phyloP scores from a whole-genome alignment of 1,140 invertebrate genomes.

The Metaphire vulgaris region DNA sequence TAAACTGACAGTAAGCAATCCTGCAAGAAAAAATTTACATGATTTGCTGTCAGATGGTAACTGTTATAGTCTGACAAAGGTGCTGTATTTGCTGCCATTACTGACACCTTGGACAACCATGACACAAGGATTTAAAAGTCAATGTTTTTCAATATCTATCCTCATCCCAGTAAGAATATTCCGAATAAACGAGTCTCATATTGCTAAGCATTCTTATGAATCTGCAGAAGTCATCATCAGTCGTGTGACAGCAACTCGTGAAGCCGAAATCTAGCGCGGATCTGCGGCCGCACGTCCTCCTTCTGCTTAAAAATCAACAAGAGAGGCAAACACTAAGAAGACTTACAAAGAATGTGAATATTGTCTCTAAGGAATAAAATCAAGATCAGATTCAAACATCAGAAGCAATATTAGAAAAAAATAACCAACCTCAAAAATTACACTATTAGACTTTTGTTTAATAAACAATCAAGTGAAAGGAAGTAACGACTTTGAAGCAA shows the following conservation, averaged over 20 bases:
- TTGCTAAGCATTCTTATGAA: background rate
- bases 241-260: conserved; percentile 75
- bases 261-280: conserved; percentile 77
- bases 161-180: no score
- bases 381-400: no score
- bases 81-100: background rate
- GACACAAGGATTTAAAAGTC: background rate
- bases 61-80: background rate
- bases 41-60: background rate
- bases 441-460: no score
- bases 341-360: conserved; percentile 18
- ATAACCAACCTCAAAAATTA: no score
- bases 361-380: background rate
- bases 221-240: background rate
- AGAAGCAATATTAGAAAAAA: no score
- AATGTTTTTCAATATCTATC: no score
- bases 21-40: background rate
- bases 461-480: no score
- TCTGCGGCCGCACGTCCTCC: conserved; percentile 82
- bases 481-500: no score
- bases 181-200: background rate
- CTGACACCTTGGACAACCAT: background rate
- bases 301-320: conserved; percentile 58
- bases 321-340: conserved; percentile 29
- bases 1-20: background rate